Evolutionary conservation across 2,113 vertebrate genomes (phyloP), one percentile per base, ranked within the genome.

Genomic region (Peromyscus leucopus): DNA sequence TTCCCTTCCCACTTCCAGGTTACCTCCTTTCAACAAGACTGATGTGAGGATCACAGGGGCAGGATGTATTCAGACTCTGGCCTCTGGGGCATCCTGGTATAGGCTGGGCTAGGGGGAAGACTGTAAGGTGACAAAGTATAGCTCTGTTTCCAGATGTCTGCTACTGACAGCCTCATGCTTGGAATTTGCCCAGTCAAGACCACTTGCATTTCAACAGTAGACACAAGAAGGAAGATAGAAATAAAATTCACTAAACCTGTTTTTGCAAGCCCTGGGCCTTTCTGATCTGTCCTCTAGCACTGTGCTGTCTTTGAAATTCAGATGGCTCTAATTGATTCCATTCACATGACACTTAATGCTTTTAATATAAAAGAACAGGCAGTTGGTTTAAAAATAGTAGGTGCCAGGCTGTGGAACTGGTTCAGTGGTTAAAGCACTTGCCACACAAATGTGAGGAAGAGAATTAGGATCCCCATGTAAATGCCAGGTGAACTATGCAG

Each of bases 181-280:
- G 48, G n/a, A 67, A 21, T 82, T 67, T 39, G 11, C 95, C 87
- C 57, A 0, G 0, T 39, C 21, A 74, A 83, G 72, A 31, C 46
- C n/a, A n/a, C 82, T 83, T 72, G 92, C 28, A 2, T 91, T 92
- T 96, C 83, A 69, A 39, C 46, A 26, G 86, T 31, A 86, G 90
- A 74, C 42, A 51, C 59, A 84, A 46, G 21, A 33, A 46, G 42
- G 48, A 93, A 4, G n/a, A 61, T 39, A 55, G 42, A 21, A 48
- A 85, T 12, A n/a, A 31, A 57, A 3, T 2, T 55, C 39, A 26
- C 46, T 48, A 13, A 95, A 59, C 22, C 69, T 76, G 5, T 48
- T 74, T 57, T 78, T 55, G 12, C 17, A 15, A 80, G 59, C 7
- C 12, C 48, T n/a, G 3, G 0, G 9, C 36, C 61, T 36, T 26